Evolutionary conservation across 1,140 invertebrate species (phyloP).

Genomic region (Paraescarpia echinospica): DNA sequence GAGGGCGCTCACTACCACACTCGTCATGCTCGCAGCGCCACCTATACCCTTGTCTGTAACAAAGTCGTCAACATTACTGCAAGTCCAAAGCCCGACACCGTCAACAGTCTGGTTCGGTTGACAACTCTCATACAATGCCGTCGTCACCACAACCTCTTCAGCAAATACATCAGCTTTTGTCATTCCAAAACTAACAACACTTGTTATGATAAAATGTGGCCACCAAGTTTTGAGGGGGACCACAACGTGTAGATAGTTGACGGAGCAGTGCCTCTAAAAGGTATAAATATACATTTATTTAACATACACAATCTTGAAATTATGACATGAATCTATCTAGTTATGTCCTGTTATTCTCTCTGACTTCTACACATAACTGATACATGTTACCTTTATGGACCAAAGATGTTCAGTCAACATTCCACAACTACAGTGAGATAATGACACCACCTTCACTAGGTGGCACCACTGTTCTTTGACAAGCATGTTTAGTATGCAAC

Average conservation of each 20-base stretch:
- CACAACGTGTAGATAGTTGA: too few species aligned
- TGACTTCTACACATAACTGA: neutral
- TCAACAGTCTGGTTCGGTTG: too few species aligned
- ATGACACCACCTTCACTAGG: neutral
- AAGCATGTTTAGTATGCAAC: too few species aligned
- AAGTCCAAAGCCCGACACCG: too few species aligned
- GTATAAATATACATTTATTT: neutral
- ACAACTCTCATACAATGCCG: too few species aligned
- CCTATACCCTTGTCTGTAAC: constrained; percentile 50
- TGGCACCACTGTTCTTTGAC: constrained; percentile 1
- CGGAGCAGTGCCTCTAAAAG: too few species aligned
- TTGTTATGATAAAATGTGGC: too few species aligned
- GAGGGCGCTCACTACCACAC: constrained; percentile 64
- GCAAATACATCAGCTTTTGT: too few species aligned
- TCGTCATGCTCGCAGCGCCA: constrained; percentile 51
- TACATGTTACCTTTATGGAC: neutral
- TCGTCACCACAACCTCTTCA: too few species aligned
- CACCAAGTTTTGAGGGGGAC: too few species aligned
- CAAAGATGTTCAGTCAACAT: neutral
- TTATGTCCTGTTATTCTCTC: neutral
- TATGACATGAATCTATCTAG: neutral
- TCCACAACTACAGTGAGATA: neutral
- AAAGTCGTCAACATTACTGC: neutral
- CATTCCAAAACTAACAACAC: too few species aligned
- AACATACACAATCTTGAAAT: neutral